Evolutionary conservation across 2,888 invertebrate genomes (phyloP), one percentile per base, ranked within the genome.

Genomic region (Nemapogon koenigi): DNA sequence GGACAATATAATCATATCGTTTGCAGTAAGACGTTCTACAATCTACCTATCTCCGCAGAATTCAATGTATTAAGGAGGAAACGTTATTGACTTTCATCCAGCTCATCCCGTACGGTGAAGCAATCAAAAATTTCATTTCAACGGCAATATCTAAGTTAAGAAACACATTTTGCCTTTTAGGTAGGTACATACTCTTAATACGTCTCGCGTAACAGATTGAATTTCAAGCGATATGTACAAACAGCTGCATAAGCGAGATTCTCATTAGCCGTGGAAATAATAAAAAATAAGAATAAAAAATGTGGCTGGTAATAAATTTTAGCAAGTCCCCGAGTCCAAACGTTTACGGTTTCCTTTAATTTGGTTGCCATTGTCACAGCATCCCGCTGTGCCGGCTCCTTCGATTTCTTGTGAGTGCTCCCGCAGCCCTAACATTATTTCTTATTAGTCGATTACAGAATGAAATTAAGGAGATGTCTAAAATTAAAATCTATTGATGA

Each of bases 281-380:
- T 63, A 66, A 62, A 68, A 68, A 70, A 71, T 71, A 68, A 71
- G n/a, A n/a, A n/a, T n/a, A 71, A 72, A 68, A 43, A 28, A 11
- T 61, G 62, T 49, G 47, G 49, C n/a, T n/a, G 59, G 68, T 60
- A 69, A 78, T 76, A 76, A 78, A 78, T 76, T 78, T 76, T 70
- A 69, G 75, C 75, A 65, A 66, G 10, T 66, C 64, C 69, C 65
- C 69, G 71, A 72, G 69, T 71, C 64, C 62, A 70, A 73, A 70
- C 71, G 62, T 72, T 76, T 75, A 71, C 72, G 71, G 71, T 72
- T 71, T 59, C 70, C 71, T 78, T 76, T 76, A 78, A 78, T 78
- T 76, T 73, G 73, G 73, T 68, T 68, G 69, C 67, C 60, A 75
- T 76, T 76, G 76, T 76, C 62, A 62, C 57, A 66, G 62, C 66